Conservation (phyloP, 2,888 invertebrate genomes). For the Leucoma salicis region DNA sequence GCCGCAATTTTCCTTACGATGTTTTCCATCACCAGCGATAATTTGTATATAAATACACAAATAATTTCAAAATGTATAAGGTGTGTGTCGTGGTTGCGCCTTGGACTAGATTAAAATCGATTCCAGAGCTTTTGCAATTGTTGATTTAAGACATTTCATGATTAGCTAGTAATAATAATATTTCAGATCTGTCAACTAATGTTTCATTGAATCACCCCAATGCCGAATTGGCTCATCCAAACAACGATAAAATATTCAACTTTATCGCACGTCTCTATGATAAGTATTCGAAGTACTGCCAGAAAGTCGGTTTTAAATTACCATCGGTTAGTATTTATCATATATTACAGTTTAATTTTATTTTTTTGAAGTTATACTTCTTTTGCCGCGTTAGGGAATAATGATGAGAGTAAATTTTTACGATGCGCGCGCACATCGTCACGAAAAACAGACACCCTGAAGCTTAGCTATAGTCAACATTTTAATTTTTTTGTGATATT, state of each 20-base stretch:
- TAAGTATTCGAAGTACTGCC: conserved; percentile 16
- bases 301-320: conserved; percentile 19
- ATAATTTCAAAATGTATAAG: background rate
- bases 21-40: too few relatives aligned
- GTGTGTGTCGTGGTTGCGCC: too few relatives aligned
- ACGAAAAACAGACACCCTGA: background rate
- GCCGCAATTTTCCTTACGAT: too few relatives aligned
- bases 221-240: conserved; percentile 23
- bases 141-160: too few relatives aligned
- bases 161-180: too few relatives aligned
- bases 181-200: conserved; percentile 38
- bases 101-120: too few relatives aligned
- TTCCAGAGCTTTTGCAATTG: too few relatives aligned
- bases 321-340: conserved; percentile 28
- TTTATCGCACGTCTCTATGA: conserved; percentile 5
- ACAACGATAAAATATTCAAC: conserved; percentile 4
- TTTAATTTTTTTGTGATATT: too few relatives aligned
- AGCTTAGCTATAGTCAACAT: background rate
- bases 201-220: conserved; percentile 31
- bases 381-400: background rate
- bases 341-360: too few relatives aligned
- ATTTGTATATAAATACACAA: too few relatives aligned
- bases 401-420: background rate
- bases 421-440: background rate
- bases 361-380: too few relatives aligned